Conservation (phyloP, 2,113 vertebrate species). For the Pygoscelis adeliae region DNA sequence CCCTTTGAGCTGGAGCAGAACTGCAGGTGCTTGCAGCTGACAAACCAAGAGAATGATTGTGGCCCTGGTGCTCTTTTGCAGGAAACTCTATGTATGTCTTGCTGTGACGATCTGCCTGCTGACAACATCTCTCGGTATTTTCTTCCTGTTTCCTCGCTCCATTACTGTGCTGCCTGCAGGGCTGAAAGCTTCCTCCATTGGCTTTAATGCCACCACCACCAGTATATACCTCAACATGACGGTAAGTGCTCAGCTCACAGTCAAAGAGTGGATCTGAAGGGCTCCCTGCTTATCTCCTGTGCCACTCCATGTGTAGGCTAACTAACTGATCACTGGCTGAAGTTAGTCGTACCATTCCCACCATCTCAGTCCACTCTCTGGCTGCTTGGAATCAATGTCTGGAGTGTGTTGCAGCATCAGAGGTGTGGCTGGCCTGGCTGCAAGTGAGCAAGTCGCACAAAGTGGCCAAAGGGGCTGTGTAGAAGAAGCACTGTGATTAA, state of each 20-base stretch:
- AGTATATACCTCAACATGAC: constrained; percentile 60
- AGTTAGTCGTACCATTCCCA: neutral
- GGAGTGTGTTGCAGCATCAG: neutral
- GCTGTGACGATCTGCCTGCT: constrained; percentile 65
- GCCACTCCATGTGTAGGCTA: neutral
- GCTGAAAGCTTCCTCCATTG: constrained; percentile 48
- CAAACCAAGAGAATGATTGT: neutral
- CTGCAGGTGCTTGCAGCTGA: neutral
- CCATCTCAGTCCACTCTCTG: neutral
- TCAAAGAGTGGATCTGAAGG: neutral
- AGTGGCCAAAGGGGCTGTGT: neutral
- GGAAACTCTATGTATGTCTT: constrained; percentile 70
- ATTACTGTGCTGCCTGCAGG: constrained; percentile 20
- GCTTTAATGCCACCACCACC: neutral
- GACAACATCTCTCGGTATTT: constrained; percentile 38
- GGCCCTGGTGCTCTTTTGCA: constrained; percentile 17
- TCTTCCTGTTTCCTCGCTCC: constrained; percentile 71
- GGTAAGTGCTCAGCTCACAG: neutral
- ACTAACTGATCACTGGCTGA: neutral
- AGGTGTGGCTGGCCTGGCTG: neutral
- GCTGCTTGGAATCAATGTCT: neutral
- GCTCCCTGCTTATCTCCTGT: neutral
- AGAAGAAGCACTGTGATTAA: neutral
- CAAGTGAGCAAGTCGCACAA: accelerated
- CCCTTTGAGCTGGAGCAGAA: neutral